Percentiles rank a stretch among this genome's conserved stretches.
These are phyloP conservation scores for Oxystoma pomonae DNA, from an alignment of 2,888 invertebrate species.

Conservation along the genomic window DNA sequence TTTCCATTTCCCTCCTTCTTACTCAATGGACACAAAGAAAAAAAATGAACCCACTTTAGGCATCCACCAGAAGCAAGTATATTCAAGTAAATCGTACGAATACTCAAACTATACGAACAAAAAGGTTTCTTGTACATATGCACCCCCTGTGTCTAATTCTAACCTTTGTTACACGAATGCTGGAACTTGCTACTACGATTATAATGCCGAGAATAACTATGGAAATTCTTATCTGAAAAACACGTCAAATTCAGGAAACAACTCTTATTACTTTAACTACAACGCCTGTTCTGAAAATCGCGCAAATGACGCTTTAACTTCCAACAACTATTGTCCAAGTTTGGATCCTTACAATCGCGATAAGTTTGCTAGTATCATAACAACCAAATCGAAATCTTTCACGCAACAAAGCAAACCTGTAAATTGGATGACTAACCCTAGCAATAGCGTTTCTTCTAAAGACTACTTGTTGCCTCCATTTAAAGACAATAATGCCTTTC, in stretches of 20 bases:
- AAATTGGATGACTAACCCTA: constrained; percentile 62
- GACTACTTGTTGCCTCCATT: constrained; percentile 50
- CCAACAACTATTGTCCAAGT: not conserved
- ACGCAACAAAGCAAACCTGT: constrained; percentile 48
- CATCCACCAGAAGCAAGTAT: not conserved
- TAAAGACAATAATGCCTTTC: constrained; percentile 35
- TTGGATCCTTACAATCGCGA: not conserved
- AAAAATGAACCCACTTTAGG: not conserved
- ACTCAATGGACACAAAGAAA: not conserved
- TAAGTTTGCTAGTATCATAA: constrained; percentile 4
- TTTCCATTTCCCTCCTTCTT: not conserved
- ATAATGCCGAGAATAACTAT: constrained; percentile 33
- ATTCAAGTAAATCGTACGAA: constrained; percentile 8
- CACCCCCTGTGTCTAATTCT: constrained; percentile 28
- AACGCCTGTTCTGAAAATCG: not conserved
- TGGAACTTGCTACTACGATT: constrained; percentile 37
- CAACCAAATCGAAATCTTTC: constrained; percentile 19
- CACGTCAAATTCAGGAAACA: constrained; percentile 27
- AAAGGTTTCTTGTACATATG: constrained; percentile 8
- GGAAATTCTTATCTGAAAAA: constrained; percentile 34
- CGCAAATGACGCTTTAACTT: not conserved
- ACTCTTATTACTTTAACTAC: constrained; percentile 29
- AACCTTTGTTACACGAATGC: constrained; percentile 41
- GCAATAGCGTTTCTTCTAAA: constrained; percentile 39
- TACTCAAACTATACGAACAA: constrained; percentile 11